Evolutionary conservation across 2,888 invertebrate genomes (phyloP).

Genomic region (Drosophila leonis): DNA sequence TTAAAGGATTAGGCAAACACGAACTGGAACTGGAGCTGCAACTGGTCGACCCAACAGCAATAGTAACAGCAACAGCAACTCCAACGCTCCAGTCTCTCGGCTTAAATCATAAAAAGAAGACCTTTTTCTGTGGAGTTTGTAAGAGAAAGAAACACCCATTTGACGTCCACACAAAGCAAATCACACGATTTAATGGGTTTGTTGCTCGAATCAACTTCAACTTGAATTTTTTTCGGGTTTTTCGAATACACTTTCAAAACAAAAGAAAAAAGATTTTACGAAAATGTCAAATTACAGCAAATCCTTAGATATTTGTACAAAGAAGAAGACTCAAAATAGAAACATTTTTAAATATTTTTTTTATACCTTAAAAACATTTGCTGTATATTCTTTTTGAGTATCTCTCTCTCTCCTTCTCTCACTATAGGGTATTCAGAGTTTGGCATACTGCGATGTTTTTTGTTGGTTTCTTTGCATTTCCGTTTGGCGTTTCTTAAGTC

Average conservation of each 20-base stretch:
- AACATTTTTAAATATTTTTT: background rate
- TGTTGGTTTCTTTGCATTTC: slow-evolving; percentile 62
- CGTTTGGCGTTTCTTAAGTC: slow-evolving; percentile 66
- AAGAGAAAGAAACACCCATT: slow-evolving; percentile 56
- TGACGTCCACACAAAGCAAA: slow-evolving; percentile 76
- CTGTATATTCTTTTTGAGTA: background rate
- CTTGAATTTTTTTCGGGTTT: background rate
- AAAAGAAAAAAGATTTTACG: too few relatives aligned
- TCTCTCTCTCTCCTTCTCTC: background rate
- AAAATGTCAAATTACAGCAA: background rate
- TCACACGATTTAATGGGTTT: slow-evolving; percentile 75
- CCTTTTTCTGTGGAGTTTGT: slow-evolving; percentile 29
- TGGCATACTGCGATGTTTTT: background rate
- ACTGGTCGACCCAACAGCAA: too few relatives aligned
- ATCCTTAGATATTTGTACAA: background rate
- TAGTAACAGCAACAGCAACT: slow-evolving; percentile 1
- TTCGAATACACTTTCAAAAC: slow-evolving; percentile 1
- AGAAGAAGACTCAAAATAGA: background rate
- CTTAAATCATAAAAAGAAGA: slow-evolving; percentile 68
- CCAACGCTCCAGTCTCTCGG: slow-evolving; percentile 42
- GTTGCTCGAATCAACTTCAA: slow-evolving; percentile 9
- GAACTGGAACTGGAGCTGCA: slow-evolving; percentile 7
- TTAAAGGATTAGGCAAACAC: slow-evolving; percentile 74
- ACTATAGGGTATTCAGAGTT: slow-evolving; percentile 7
- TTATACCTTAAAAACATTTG: background rate